Conservation (phyloP, 2,113 vertebrate species). For the Thermophis baileyi region DNA sequence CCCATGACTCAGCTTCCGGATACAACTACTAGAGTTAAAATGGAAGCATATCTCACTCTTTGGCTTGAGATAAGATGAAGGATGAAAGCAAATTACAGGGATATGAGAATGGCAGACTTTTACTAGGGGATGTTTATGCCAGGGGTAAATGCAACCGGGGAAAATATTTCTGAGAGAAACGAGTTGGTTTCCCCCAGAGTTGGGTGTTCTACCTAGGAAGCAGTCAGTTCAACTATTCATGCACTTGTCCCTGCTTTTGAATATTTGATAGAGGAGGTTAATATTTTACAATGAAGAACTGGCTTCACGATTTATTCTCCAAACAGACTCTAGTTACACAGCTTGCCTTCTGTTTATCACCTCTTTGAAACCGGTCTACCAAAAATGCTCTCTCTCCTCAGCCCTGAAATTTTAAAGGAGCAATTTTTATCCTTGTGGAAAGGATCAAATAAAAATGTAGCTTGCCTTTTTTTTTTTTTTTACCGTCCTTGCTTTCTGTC, state of each 20-base stretch:
- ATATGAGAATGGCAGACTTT: not conserved
- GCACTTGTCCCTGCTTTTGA: not conserved
- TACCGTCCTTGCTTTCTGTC: not conserved
- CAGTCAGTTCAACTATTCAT: not conserved
- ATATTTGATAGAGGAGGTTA: not conserved
- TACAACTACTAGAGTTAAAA: not conserved
- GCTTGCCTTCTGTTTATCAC: not conserved
- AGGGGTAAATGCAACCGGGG: not conserved
- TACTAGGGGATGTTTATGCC: not conserved
- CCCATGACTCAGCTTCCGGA: not conserved
- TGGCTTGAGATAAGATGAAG: not conserved
- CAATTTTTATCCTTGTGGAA: not conserved
- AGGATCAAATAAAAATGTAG: not conserved
- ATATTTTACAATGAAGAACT: not conserved
- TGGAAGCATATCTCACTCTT: not conserved
- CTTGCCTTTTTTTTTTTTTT: not conserved
- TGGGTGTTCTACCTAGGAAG: not conserved
- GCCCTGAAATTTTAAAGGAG: not conserved
- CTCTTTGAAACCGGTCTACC: not conserved
- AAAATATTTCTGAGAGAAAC: not conserved
- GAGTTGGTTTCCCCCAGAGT: not conserved
- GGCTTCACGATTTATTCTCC: not conserved
- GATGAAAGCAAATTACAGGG: not conserved
- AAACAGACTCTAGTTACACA: not conserved
- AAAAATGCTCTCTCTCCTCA: not conserved